Base-by-base conservation (phyloP, 2,797 vertebrate species). In the Glyptemys insculpta region DNA sequence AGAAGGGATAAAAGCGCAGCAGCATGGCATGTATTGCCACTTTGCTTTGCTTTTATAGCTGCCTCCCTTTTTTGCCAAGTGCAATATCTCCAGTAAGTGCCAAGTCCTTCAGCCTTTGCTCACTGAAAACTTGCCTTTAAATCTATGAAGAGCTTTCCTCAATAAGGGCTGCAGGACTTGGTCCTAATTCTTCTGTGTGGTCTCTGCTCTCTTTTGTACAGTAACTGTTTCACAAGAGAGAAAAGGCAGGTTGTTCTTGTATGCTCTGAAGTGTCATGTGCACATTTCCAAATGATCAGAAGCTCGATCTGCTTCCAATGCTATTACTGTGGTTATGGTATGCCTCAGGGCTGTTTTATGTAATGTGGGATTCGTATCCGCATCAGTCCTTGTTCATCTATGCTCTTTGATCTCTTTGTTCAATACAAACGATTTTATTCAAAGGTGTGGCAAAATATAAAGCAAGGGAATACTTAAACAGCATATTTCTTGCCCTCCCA, bases 1-100 rank as follows among this genome's bases (percentile, higher is more conserved):
- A 0, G 25, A 78, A 68, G 25, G 16, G 29, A 23, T 25, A 52
- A 37, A 57, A 44, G 68, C 21, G 11, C 6, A 29, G 62, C 74
- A 57, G 81, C 31, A 49, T 2, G 1, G 19, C 1, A 4, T 1
- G 4, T 12, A 29, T 47, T 21, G 3, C 10, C 34, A 9, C 31
- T 84, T 50, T 81, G 27, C 47, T 74, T 25, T 78, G 34, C 37
- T 41, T 85, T 81, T 76, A 23, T 62, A 10, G 0, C 81, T 76
- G 15, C 34, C 31, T 16, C 0, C 6, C 0, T 47, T 4, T 65
- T 34, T 47, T 6, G 31, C 19, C 62, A 41, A 2, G 6, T 8
- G 14, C 23, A 44, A 34, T 2, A 9, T n/a, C 56, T 78, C 3
- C 87, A 37, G 41, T 62, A 83, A 50, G 50, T 68, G 74, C 82